Conservation (phyloP, 2,888 invertebrate genomes). For the Amphipoea lucens region DNA sequence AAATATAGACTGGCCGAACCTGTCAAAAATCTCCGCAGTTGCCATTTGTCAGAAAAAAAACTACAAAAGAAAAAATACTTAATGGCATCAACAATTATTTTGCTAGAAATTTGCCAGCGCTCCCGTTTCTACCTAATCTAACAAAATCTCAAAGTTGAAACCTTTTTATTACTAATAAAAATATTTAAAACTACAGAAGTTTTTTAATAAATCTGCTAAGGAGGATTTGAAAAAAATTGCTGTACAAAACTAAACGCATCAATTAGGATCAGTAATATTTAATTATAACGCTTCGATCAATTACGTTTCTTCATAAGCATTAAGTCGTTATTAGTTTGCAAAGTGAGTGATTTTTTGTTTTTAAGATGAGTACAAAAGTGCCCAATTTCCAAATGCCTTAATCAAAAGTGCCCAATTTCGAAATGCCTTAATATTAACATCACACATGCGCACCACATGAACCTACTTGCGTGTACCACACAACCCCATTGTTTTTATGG, state of each 20-base stretch:
- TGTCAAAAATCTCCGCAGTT: not conserved
- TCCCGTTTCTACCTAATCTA: not conserved
- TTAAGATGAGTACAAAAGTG: not conserved
- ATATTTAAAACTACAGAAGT: not conserved
- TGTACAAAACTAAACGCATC: not conserved
- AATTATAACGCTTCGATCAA: not conserved
- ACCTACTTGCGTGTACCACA: slow-evolving; percentile 46
- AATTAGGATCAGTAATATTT: not conserved
- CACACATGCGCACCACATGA: slow-evolving; percentile 15
- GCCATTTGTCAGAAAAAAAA: not conserved
- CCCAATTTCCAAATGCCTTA: slow-evolving; percentile 3
- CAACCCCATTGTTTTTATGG: slow-evolving; percentile 85
- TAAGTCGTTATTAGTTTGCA: not conserved
- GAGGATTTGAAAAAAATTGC: not conserved
- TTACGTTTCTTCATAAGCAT: not conserved
- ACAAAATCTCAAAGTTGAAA: not conserved
- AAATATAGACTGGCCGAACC: not conserved
- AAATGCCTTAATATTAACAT: slow-evolving; percentile 24
- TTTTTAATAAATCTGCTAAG: not conserved
- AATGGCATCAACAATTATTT: not conserved
- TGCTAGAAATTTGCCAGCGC: not conserved
- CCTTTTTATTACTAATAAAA: not conserved
- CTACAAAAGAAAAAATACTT: not conserved
- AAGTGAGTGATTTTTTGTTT: not conserved
- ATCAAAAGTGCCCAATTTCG: not conserved